phyloP scores from a whole-genome alignment of 2,113 vertebrate genomes.

The Elachura formosa region DNA sequence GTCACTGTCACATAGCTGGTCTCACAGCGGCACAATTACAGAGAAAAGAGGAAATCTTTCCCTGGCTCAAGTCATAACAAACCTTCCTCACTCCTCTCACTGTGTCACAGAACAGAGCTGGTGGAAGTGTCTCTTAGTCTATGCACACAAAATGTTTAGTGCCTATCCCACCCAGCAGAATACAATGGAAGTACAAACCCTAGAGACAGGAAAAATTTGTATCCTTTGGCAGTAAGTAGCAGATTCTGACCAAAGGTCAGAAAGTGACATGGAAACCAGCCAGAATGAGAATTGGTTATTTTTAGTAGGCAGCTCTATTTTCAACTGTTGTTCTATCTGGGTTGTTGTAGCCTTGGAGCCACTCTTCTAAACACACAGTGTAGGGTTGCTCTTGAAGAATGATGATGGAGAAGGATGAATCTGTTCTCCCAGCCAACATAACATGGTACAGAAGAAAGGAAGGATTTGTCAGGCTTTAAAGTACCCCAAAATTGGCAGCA shows the following conservation, averaged over 20 bases:
- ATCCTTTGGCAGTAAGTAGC: background rate
- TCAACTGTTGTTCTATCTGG: background rate
- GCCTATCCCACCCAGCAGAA: background rate
- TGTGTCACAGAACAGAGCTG: background rate
- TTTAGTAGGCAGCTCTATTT: background rate
- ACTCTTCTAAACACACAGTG: background rate
- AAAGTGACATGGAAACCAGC: background rate
- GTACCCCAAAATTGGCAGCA: slow-evolving; percentile 25
- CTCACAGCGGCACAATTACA: background rate
- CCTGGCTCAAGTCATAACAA: background rate
- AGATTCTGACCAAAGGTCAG: background rate
- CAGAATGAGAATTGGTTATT: background rate
- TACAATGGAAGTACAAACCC: background rate
- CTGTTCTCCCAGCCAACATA: background rate
- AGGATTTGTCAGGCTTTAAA: slow-evolving; percentile 29
- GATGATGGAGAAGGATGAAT: background rate
- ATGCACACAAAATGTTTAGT: background rate
- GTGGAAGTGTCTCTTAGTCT: background rate
- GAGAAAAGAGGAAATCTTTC: background rate
- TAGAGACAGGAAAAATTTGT: background rate
- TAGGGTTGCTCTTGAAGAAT: background rate
- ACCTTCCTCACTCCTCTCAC: background rate
- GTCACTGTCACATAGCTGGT: background rate
- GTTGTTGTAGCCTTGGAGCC: background rate
- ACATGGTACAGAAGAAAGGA: background rate